A percentile compares a stretch with the other conserved stretches of the same genome.
These are phyloP conservation scores for Ichneumon xanthorius DNA, from an alignment of 2,888 invertebrate genomes.

Conservation along the genomic window DNA sequence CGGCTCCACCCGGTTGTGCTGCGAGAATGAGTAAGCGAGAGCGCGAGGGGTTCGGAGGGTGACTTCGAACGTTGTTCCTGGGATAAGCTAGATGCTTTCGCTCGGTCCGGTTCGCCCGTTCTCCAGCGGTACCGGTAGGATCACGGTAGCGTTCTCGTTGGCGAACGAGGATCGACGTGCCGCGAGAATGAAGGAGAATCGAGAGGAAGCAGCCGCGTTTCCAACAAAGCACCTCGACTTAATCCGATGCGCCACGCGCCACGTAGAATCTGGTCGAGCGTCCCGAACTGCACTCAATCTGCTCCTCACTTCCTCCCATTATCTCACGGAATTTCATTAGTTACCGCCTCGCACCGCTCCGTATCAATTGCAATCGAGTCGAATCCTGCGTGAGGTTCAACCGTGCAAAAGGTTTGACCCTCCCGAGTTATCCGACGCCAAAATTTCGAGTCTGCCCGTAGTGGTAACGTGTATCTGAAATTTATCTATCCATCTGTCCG, in stretches of 20 bases:
- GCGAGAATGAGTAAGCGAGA: neutral
- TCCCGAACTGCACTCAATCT: conserved; percentile 13
- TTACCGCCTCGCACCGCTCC: neutral
- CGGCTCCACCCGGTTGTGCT: conserved; percentile 15
- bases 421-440: neutral
- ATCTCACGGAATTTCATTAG: conserved; percentile 3
- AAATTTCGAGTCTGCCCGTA: neutral
- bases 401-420: neutral
- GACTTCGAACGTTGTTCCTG: conserved; percentile 21
- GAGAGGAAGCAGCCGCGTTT: neutral
- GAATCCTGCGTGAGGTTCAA: neutral
- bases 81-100: conserved; percentile 22
- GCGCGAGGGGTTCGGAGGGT: neutral
- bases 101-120: conserved; percentile 2
- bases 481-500: neutral
- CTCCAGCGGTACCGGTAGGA: neutral
- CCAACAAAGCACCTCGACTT: conserved; percentile 25
- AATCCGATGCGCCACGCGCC: conserved; percentile 33
- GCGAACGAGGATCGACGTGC: conserved; percentile 36
- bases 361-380: neutral
- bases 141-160: neutral
- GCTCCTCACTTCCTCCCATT: neutral
- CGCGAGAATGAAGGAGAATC: conserved; percentile 18
- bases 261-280: conserved; percentile 35
- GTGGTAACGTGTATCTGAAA: no score